Evolutionary conservation across 2,888 invertebrate genomes (phyloP).

Genomic region (Spodoptera littoralis): DNA sequence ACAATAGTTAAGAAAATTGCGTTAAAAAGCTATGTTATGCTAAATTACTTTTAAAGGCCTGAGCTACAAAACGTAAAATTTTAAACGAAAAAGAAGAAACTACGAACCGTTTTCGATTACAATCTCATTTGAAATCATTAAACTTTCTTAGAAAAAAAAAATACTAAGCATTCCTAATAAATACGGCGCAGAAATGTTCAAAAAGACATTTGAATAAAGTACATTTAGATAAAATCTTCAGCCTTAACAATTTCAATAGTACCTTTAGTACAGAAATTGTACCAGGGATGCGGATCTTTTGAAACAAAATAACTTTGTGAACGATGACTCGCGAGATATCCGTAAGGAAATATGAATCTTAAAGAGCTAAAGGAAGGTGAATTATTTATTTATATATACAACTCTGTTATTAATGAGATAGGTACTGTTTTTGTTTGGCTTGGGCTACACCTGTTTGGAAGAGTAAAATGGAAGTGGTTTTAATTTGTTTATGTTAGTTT

Average conservation of each 20-base stretch:
- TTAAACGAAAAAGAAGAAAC: no score
- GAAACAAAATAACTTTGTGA: slow-evolving; percentile 63
- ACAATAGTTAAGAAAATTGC: no score
- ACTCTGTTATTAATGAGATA: slow-evolving; percentile 48
- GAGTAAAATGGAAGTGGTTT: no score
- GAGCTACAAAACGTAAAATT: no score
- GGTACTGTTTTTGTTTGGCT: slow-evolving; percentile 14
- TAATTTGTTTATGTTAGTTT: no score
- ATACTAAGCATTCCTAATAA: no score
- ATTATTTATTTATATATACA: slow-evolving; percentile 53
- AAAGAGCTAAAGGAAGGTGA: slow-evolving; percentile 52
- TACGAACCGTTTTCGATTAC: no score
- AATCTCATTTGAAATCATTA: no score
- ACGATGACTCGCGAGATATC: slow-evolving; percentile 56
- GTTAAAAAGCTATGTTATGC: no score
- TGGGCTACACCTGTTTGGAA: slow-evolving; percentile 8
- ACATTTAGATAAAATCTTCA: slow-evolving; percentile 37
- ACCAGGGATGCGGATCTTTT: slow-evolving; percentile 55
- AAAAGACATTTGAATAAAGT: slow-evolving; percentile 27
- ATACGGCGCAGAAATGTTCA: no score
- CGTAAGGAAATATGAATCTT: slow-evolving; percentile 60
- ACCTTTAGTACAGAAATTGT: slow-evolving; percentile 55
- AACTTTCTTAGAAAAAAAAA: neutral
- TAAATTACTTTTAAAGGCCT: no score
- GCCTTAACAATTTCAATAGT: slow-evolving; percentile 57